Evolutionary conservation across 1,140 invertebrate genomes (phyloP).

Genomic region (Dufourea novaeangliae): DNA sequence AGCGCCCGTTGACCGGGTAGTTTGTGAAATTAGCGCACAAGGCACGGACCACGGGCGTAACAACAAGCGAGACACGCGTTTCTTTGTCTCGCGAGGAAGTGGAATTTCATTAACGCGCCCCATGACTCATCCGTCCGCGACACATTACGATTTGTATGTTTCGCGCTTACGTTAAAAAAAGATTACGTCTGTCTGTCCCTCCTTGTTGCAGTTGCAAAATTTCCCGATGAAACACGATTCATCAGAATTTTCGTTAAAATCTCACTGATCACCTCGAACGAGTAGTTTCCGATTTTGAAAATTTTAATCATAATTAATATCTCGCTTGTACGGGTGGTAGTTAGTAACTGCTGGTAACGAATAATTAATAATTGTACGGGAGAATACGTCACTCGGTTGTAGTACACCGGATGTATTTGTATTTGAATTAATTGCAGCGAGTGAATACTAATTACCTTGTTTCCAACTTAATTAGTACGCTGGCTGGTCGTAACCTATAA

Average conservation of each 20-base stretch:
- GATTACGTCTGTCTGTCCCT: not conserved
- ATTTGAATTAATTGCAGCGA: constrained; percentile 13
- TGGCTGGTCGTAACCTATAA: not conserved
- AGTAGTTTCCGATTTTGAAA: not conserved
- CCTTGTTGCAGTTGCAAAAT: not conserved
- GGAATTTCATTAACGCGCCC: constrained; percentile 64
- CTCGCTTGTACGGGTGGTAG: not conserved
- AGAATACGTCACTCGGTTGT: not conserved
- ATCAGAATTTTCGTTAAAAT: not conserved
- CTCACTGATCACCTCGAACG: no score
- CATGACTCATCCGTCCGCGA: constrained; percentile 54
- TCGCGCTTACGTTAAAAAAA: not conserved
- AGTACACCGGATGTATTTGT: not conserved
- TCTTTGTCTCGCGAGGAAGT: constrained; percentile 62
- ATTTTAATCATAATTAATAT: not conserved
- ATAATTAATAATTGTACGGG: not conserved
- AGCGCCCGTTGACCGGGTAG: constrained; percentile 20
- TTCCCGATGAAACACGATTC: not conserved
- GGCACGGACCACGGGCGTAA: constrained; percentile 46
- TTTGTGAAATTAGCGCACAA: constrained; percentile 56
- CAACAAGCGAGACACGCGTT: constrained; percentile 45
- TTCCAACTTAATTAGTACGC: constrained; percentile 28
- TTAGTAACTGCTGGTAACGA: not conserved
- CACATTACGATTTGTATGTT: constrained; percentile 22
- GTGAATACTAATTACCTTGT: constrained; percentile 19